These are phyloP conservation scores for Falcaria lacertinaria DNA, from an alignment of 2,888 invertebrate genomes.

Conservation along the genomic window DNA sequence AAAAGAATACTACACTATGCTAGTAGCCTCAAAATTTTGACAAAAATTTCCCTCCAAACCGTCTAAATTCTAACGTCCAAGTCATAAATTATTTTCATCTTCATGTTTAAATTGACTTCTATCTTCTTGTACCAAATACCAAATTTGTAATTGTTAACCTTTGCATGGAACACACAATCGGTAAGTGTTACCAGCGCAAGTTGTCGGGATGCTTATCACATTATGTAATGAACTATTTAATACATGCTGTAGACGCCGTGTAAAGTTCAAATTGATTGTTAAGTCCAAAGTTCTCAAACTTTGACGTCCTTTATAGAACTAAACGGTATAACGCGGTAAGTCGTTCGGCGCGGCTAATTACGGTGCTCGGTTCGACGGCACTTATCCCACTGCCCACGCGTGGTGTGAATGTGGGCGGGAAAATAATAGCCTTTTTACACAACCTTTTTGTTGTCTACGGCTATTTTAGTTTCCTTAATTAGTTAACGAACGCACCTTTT, in stretches of 20 bases:
- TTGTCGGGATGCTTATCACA: background rate
- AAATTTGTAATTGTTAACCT: background rate
- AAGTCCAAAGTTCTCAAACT: background rate
- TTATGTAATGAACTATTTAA: background rate
- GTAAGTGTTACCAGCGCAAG: background rate
- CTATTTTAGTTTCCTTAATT: background rate
- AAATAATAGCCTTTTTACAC: background rate
- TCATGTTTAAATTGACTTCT: too few species aligned
- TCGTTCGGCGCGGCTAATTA: background rate
- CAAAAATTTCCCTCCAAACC: too few species aligned
- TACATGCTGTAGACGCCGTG: background rate
- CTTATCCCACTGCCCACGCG: constrained; percentile 1
- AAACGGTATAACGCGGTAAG: background rate
- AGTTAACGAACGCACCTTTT: background rate
- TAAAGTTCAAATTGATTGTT: background rate
- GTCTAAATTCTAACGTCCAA: too few species aligned
- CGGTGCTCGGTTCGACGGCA: background rate
- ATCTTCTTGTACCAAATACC: background rate
- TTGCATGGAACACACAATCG: background rate
- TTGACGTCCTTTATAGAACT: background rate
- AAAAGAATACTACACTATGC: too few species aligned
- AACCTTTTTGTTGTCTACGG: background rate
- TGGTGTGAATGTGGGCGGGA: background rate
- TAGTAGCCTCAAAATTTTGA: too few species aligned
- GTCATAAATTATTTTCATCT: too few species aligned